Evolutionary conservation across 2,113 vertebrate genomes (phyloP).

Genomic region (Dissostichus mawsoni): DNA sequence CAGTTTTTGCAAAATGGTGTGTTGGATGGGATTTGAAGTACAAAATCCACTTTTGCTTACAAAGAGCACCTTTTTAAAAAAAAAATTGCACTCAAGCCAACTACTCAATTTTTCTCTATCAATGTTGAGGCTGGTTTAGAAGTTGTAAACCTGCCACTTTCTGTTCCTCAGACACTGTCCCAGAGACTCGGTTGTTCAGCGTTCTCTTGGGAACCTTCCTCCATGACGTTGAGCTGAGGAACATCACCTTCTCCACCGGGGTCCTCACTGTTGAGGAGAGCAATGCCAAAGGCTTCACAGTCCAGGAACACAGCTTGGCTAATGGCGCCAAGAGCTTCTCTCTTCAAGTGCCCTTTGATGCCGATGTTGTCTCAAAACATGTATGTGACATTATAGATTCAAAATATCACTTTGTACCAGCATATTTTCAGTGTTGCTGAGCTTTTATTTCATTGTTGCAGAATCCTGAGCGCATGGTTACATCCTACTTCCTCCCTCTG

Average conservation of each 20-base stretch:
- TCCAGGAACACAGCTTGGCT: constrained; percentile 64
- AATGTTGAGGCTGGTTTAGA: no score
- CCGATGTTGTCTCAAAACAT: constrained; percentile 74
- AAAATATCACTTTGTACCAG: neutral
- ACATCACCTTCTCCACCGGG: constrained; percentile 79
- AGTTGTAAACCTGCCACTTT: fast-evolving
- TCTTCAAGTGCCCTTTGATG: constrained; percentile 79
- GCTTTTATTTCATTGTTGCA: constrained; percentile 4
- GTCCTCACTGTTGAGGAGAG: constrained; percentile 54
- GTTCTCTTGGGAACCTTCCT: constrained; percentile 83
- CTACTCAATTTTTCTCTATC: no score
- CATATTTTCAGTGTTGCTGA: neutral
- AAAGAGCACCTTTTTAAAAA: no score
- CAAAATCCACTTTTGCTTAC: no score
- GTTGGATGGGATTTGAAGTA: no score
- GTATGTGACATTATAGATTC: constrained; percentile 65
- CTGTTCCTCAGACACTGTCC: constrained; percentile 68
- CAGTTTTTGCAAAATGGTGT: no score
- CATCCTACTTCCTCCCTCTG: constrained; percentile 68
- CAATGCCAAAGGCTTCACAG: constrained; percentile 67
- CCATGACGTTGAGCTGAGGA: constrained; percentile 83
- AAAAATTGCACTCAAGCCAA: no score
- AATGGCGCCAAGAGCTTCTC: constrained; percentile 80
- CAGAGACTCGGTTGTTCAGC: constrained; percentile 71
- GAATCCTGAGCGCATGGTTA: constrained; percentile 65